Evolutionary conservation across 1,140 invertebrate species (phyloP).

Genomic region (Metaphire vulgaris): DNA sequence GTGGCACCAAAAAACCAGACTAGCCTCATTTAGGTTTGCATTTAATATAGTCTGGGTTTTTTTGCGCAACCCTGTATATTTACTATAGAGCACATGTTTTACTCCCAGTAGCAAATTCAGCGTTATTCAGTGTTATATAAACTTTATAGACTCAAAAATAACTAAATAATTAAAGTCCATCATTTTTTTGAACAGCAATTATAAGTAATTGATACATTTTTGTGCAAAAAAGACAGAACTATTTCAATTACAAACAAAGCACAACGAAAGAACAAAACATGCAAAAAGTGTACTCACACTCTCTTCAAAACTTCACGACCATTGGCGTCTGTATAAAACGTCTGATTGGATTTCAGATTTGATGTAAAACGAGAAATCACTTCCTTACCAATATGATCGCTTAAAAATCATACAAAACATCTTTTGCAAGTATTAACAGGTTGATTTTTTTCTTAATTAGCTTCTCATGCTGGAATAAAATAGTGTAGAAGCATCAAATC

Average conservation of each 20-base stretch:
- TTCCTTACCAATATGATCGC: slow-evolving; percentile 77
- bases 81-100: too few relatives aligned
- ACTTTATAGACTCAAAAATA: not conserved
- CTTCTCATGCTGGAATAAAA: too few relatives aligned
- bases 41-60: too few relatives aligned
- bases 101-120: not conserved
- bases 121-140: not conserved
- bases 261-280: not conserved
- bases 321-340: slow-evolving; percentile 90
- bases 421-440: too few relatives aligned
- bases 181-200: too few relatives aligned
- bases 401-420: too few relatives aligned
- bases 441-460: too few relatives aligned
- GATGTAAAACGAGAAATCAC: slow-evolving; percentile 65
- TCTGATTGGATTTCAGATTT: slow-evolving; percentile 59
- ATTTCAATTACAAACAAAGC: not conserved
- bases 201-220: not conserved
- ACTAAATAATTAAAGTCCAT: not conserved
- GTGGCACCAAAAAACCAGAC: too few relatives aligned
- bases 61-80: too few relatives aligned
- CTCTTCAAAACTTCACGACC: slow-evolving; percentile 78
- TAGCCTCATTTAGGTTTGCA: too few relatives aligned
- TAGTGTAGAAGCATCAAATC: too few relatives aligned
- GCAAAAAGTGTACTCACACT: slow-evolving; percentile 40
- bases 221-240: not conserved